These are phyloP conservation scores for Hestina assimilis DNA, from an alignment of 1,140 invertebrate genomes.

Conservation along the genomic window DNA sequence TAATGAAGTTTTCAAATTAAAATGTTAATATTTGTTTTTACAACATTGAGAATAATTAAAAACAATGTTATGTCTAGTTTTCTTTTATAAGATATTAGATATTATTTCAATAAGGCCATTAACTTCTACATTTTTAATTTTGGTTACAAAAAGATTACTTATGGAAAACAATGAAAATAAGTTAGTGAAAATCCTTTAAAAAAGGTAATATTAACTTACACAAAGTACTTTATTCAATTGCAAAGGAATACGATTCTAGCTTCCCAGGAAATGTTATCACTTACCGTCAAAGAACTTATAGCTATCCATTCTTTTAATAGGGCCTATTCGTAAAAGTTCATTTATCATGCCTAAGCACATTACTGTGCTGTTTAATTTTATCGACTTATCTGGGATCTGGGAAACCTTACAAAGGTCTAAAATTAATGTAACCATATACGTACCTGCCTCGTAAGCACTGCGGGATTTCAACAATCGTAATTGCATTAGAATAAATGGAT, in stretches of 20 bases:
- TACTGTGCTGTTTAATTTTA: not conserved
- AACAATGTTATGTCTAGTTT: no score
- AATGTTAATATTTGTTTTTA: not conserved
- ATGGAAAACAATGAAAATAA: no score
- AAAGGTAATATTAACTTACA: no score
- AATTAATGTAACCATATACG: slow-evolving; percentile 27
- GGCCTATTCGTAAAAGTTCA: not conserved
- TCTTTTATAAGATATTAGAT: no score
- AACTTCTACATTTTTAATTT: no score
- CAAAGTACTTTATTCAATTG: no score
- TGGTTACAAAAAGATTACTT: no score
- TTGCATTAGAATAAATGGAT: slow-evolving; percentile 47
- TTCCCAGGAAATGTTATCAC: no score
- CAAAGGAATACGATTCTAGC: no score
- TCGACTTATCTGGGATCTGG: slow-evolving; percentile 8
- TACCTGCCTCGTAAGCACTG: slow-evolving; percentile 31
- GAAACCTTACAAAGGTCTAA: slow-evolving; percentile 20
- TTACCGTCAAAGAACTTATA: not conserved
- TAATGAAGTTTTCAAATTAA: no score
- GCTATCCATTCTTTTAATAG: not conserved
- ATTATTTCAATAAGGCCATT: no score
- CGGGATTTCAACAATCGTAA: slow-evolving; percentile 46
- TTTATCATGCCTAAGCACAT: not conserved
- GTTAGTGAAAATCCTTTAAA: no score
- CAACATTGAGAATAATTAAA: not conserved